A percentile compares a stretch with the other conserved stretches of the same genome.
Conservation (phyloP, 2,113 vertebrate species). For the Dromaius novaehollandiae region DNA sequence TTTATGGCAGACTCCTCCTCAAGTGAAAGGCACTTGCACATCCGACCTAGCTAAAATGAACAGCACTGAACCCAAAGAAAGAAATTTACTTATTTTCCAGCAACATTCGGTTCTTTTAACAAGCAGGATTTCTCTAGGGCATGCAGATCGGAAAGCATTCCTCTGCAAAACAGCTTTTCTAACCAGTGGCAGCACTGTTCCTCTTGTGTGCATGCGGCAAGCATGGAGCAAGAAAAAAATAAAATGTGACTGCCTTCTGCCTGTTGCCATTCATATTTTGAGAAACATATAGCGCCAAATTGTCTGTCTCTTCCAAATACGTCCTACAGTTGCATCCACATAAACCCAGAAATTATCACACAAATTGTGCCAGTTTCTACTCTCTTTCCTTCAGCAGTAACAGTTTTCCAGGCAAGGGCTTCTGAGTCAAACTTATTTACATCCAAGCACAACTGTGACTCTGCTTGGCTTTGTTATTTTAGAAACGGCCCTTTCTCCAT, state of each 20-base stretch:
- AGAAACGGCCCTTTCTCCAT: neutral
- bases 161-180: neutral
- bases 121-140: neutral
- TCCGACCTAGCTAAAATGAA: neutral
- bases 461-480: neutral
- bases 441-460: neutral
- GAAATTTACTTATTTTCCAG: neutral
- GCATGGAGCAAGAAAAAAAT: neutral
- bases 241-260: neutral
- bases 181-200: neutral
- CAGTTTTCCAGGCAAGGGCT: neutral
- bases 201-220: neutral
- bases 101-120: neutral
- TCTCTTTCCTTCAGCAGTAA: neutral
- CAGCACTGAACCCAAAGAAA: neutral
- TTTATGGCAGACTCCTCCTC: neutral
- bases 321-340: neutral
- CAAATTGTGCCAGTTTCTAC: neutral
- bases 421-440: neutral
- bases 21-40: neutral
- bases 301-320: neutral
- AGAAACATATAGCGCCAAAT: neutral
- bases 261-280: neutral
- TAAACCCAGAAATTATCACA: neutral
- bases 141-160: neutral